Conservation (phyloP, 1,140 invertebrate species). For the fruit fly (Drosophila melanogaster) region DNA sequence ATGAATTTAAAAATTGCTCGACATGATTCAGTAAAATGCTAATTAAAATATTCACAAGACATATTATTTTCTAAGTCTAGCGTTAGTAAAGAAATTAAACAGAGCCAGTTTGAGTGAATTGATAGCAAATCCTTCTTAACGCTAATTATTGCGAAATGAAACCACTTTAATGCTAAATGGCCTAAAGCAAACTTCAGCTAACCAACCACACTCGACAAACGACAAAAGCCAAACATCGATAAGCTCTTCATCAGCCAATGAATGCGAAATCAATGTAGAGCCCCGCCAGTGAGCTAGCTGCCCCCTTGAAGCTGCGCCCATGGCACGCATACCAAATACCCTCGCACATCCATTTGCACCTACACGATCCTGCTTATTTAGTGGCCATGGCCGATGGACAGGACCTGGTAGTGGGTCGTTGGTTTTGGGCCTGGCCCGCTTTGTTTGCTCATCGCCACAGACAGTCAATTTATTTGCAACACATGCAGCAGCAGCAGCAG, state of each 20-base stretch:
- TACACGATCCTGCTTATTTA: constrained; percentile 72
- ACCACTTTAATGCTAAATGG: background rate
- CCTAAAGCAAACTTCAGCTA: background rate
- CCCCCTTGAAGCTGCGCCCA: constrained; percentile 22
- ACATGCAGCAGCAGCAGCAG: constrained; percentile 55
- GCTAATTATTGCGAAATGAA: background rate
- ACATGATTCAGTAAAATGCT: no score
- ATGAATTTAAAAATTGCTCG: background rate
- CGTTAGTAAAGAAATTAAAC: no score
- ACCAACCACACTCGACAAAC: background rate
- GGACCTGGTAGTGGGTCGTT: constrained; percentile 13
- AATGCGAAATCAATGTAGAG: constrained; percentile 34
- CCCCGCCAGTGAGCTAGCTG: constrained; percentile 1
- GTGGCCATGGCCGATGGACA: constrained; percentile 49
- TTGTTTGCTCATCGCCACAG: constrained; percentile 70
- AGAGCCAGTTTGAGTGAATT: no score
- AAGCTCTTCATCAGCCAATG: constrained; percentile 26
- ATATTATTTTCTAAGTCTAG: no score
- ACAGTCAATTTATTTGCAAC: constrained; percentile 79
- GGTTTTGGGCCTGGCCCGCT: constrained; percentile 26
- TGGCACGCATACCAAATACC: constrained; percentile 41
- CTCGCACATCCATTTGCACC: constrained; percentile 63
- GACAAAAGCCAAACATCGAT: constrained; percentile 4
- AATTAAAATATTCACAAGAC: no score
- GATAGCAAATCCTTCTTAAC: no score